These are phyloP conservation scores for Setophaga petechia DNA, from an alignment of 2,113 vertebrate genomes.

Conservation along the genomic window DNA sequence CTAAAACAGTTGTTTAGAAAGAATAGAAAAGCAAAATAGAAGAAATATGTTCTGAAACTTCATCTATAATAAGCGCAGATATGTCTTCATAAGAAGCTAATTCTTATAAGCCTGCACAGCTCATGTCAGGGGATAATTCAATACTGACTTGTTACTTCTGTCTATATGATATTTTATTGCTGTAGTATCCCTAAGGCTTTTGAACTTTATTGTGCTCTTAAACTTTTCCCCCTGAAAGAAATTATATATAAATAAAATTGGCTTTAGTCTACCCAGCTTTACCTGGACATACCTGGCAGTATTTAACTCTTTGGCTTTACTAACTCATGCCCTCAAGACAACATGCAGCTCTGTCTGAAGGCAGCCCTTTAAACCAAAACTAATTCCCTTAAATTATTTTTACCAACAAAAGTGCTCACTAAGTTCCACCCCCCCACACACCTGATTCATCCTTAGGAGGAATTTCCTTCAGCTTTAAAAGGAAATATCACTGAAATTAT, in stretches of 20 bases:
- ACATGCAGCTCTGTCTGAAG: background rate
- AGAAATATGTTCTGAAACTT: background rate
- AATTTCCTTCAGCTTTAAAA: background rate
- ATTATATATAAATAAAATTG: slow-evolving; percentile 16
- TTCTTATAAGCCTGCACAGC: background rate
- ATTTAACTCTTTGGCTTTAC: background rate
- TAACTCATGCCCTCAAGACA: background rate
- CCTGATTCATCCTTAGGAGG: background rate
- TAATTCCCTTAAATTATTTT: background rate
- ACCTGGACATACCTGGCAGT: background rate
- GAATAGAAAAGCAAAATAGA: background rate
- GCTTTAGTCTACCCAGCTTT: background rate
- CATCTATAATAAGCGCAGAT: background rate
- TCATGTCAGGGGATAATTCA: slow-evolving; percentile 21
- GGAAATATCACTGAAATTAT: background rate
- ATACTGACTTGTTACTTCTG: background rate
- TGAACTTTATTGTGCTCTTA: background rate
- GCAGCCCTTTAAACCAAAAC: background rate
- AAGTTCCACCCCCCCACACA: background rate
- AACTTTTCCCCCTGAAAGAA: background rate
- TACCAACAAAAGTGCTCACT: background rate
- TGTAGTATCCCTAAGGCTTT: slow-evolving; percentile 31
- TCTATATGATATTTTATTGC: slow-evolving; percentile 25
- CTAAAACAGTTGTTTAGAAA: background rate
- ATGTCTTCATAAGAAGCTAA: background rate